A percentile compares a stretch with the other conserved stretches of the same genome.
Conservation (phyloP, 2,113 vertebrate species). For the Sander vitreus region DNA sequence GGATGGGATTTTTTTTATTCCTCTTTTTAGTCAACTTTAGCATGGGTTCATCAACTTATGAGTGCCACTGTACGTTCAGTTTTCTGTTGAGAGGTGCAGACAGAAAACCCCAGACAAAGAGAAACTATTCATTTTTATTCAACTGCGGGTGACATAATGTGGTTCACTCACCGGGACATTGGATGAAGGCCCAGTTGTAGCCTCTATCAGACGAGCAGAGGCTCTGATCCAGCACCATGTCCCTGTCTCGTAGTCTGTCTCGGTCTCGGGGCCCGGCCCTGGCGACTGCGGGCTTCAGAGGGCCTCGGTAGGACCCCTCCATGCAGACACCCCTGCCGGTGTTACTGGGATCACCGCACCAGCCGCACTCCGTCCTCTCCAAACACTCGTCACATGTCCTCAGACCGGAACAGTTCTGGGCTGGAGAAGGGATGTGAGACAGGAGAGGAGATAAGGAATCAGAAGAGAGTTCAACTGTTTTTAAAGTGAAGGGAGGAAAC, state of each 20-base stretch:
- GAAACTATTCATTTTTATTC: neutral
- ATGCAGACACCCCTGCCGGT: conserved; percentile 91
- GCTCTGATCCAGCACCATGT: conserved; percentile 89
- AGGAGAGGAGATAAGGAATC: fast-evolving
- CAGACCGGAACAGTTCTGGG: conserved; percentile 95
- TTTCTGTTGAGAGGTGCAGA: neutral
- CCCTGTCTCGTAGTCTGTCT: conserved; percentile 63
- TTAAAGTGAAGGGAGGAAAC: neutral
- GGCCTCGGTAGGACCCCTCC: conserved; percentile 94
- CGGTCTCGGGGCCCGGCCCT: conserved; percentile 25
- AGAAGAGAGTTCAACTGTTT: neutral
- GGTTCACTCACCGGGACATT: conserved; percentile 90
- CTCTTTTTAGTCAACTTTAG: too few relatives aligned
- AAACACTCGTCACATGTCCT: conserved; percentile 92
- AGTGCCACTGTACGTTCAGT: too few relatives aligned
- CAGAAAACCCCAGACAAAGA: neutral
- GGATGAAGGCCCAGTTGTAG: conserved; percentile 95
- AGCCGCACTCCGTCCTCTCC: conserved; percentile 94
- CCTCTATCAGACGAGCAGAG: conserved; percentile 91
- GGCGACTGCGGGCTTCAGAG: conserved; percentile 83
- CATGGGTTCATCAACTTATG: too few relatives aligned
- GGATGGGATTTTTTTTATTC: too few relatives aligned
- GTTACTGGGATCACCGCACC: conserved; percentile 95
- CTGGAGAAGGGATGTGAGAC: conserved; percentile 68
- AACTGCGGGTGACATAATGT: neutral